These are phyloP conservation scores for Phortica okadai DNA, from an alignment of 2,888 invertebrate species.

Conservation along the genomic window DNA sequence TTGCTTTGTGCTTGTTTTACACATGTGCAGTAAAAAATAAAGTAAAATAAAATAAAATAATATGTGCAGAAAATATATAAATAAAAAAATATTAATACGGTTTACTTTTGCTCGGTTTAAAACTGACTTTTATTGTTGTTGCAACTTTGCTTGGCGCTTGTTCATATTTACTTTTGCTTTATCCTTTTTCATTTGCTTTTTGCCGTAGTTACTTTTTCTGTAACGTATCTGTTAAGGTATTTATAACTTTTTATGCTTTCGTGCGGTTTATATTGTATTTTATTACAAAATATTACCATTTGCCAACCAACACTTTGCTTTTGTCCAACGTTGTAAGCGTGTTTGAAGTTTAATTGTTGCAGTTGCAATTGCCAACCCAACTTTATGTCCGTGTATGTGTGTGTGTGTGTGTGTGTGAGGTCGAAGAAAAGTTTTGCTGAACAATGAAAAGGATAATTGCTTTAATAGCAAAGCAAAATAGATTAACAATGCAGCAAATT, in stretches of 20 bases:
- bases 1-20: background rate
- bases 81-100: background rate
- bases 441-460: constrained; percentile 22
- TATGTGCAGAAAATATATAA: background rate
- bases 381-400: too few species aligned
- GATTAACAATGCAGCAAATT: constrained; percentile 9
- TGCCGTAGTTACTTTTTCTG: background rate
- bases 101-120: constrained; percentile 19
- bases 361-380: background rate
- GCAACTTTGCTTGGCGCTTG: constrained; percentile 1
- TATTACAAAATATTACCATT: constrained; percentile 8
- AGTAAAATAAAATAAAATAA: background rate
- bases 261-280: background rate
- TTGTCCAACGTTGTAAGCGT: background rate
- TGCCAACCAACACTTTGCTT: background rate
- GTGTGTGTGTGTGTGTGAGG: background rate
- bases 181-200: background rate
- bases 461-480: constrained; percentile 20
- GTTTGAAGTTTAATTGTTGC: constrained; percentile 29
- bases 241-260: constrained; percentile 16
- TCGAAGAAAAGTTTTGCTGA: background rate
- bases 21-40: background rate
- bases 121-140: constrained; percentile 27
- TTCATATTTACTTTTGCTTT: background rate
- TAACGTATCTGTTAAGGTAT: constrained; percentile 12